Conservation (phyloP, 2,113 vertebrate species). For the Oriolus oriolus region DNA sequence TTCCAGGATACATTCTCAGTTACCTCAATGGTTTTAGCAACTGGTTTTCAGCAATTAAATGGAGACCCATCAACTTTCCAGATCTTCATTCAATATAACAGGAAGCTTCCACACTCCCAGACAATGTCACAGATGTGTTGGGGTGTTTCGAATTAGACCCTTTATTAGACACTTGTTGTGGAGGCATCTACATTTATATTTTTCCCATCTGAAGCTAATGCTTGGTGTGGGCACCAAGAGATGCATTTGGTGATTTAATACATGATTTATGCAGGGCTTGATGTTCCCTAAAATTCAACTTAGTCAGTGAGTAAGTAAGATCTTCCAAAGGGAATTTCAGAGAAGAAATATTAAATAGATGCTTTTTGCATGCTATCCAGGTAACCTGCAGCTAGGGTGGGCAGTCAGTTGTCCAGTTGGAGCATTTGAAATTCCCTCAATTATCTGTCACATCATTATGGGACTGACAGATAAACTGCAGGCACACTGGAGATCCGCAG, state of each 20-base stretch:
- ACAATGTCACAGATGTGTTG: background rate
- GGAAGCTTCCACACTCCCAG: background rate
- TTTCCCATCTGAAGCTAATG: background rate
- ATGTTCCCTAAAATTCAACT: background rate
- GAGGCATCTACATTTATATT: background rate
- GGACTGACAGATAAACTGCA: background rate
- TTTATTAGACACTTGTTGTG: background rate
- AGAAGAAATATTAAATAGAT: background rate
- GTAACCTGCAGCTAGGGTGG: background rate
- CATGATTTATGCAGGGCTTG: background rate
- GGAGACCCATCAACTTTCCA: background rate
- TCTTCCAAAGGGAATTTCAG: background rate
- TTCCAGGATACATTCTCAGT: background rate
- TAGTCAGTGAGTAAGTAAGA: background rate
- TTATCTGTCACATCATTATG: background rate
- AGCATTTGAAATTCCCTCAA: background rate
- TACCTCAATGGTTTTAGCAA: background rate
- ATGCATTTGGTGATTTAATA: background rate
- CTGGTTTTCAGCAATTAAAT: background rate
- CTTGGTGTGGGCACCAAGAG: background rate
- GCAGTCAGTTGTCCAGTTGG: background rate
- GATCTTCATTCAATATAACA: background rate
- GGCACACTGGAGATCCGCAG: background rate
- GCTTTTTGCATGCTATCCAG: background rate
- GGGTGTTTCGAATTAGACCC: background rate